phyloP scores from a whole-genome alignment of 2,797 vertebrate genomes.

The Cirrhinus mrigala region DNA sequence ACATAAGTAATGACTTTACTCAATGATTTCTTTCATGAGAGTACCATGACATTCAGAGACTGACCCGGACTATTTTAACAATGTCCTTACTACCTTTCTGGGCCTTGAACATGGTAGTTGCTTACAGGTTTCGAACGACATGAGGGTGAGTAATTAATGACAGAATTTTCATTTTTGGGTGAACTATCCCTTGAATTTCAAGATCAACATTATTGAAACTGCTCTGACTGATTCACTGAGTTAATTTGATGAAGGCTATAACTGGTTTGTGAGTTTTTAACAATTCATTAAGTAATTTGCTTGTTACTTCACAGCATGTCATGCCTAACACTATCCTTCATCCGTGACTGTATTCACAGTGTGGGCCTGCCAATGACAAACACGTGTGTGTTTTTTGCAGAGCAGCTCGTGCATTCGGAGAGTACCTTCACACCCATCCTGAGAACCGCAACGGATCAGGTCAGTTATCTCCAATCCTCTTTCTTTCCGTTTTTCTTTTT shows the following conservation, averaged over 20 bases:
- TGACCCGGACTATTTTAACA: too few relatives aligned
- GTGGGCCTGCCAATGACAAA: conserved; percentile 1
- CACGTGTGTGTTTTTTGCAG: conserved; percentile 77
- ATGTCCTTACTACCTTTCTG: too few relatives aligned
- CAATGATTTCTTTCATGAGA: too few relatives aligned
- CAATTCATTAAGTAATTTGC: neutral
- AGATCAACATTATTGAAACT: neutral
- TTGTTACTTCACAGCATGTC: neutral
- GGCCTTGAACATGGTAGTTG: too few relatives aligned
- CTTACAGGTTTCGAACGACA: too few relatives aligned
- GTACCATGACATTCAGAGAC: too few relatives aligned
- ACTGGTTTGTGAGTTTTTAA: neutral
- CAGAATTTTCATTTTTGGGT: neutral
- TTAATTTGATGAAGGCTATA: neutral
- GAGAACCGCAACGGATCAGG: conserved; percentile 95
- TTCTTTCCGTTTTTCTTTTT: conserved; percentile 52
- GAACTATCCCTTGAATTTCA: neutral
- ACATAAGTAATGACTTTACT: too few relatives aligned
- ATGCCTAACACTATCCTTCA: conserved; percentile 2
- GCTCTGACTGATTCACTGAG: neutral
- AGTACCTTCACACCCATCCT: conserved; percentile 95
- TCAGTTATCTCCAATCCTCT: conserved; percentile 72
- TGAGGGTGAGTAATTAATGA: too few relatives aligned
- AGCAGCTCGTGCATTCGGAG: conserved; percentile 96
- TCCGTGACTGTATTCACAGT: conserved; percentile 32